Percentiles rank a stretch among this genome's conserved stretches.
These are phyloP conservation scores for Xiphophorus couchianus DNA, from an alignment of 2,113 vertebrate species.

Conservation along the genomic window DNA sequence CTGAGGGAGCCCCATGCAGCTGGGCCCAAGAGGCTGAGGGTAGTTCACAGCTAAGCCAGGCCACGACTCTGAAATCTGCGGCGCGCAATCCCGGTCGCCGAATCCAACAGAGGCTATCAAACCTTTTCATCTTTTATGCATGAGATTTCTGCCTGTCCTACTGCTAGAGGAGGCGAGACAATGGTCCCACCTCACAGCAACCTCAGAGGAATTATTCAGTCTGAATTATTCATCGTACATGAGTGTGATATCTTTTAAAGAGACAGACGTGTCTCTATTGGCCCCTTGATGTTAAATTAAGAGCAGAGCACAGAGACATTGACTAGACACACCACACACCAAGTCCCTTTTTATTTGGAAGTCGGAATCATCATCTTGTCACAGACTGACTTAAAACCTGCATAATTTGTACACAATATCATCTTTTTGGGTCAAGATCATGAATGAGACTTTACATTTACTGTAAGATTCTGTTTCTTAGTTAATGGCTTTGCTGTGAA, in stretches of 20 bases:
- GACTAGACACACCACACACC: neutral
- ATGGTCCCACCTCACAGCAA: constrained; percentile 78
- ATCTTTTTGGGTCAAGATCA: constrained; percentile 24
- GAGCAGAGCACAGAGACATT: constrained; percentile 10
- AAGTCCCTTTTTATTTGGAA: constrained; percentile 15
- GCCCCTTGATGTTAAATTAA: constrained; percentile 59
- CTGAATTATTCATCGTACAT: constrained; percentile 73
- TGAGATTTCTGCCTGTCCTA: constrained; percentile 85
- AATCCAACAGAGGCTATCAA: constrained; percentile 87
- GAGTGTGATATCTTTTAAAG: constrained; percentile 71
- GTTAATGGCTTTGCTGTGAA: constrained; percentile 6
- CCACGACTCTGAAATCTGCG: constrained; percentile 63
- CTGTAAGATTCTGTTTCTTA: constrained; percentile 20
- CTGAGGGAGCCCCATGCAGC: constrained; percentile 47
- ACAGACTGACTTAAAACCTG: constrained; percentile 24
- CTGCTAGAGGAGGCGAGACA: constrained; percentile 85
- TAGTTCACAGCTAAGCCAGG: constrained; percentile 61
- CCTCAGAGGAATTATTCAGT: constrained; percentile 63
- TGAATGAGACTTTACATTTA: constrained; percentile 22
- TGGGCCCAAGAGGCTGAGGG: constrained; percentile 50
- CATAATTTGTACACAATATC: constrained; percentile 14
- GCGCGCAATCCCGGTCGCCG: constrained; percentile 70
- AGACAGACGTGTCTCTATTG: constrained; percentile 49
- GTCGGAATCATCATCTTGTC: constrained; percentile 21
- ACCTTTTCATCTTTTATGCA: constrained; percentile 94